phyloP scores from a whole-genome alignment of 2,888 invertebrate species.

The Mimas tiliae region DNA sequence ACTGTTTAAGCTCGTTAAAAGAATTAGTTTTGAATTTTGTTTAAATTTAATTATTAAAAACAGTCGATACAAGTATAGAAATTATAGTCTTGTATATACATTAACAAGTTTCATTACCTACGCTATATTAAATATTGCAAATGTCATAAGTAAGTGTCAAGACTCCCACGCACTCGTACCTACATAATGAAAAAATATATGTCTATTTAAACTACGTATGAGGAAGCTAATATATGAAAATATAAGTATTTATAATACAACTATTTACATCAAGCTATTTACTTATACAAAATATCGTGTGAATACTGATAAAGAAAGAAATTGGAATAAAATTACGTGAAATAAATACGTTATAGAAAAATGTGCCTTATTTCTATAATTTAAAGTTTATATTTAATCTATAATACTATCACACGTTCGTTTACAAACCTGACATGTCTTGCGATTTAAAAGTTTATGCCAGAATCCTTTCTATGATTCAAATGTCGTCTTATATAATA shows the following conservation, averaged over 20 bases:
- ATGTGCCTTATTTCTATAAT: conserved; percentile 42
- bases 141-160: conserved; percentile 67
- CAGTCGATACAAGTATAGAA: conserved; percentile 30
- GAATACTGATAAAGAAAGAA: conserved; percentile 68
- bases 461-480: conserved; percentile 1
- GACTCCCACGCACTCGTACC: conserved; percentile 22
- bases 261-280: conserved; percentile 64
- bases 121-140: conserved; percentile 69
- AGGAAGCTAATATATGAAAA: conserved; percentile 72
- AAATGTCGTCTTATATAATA: no score
- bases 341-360: conserved; percentile 34
- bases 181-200: conserved; percentile 75
- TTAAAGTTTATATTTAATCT: conserved; percentile 43
- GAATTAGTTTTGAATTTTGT: conserved; percentile 34
- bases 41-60: conserved; percentile 37
- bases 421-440: conserved; percentile 28
- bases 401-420: conserved; percentile 65
- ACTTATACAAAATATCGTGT: conserved; percentile 50
- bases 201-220: conserved; percentile 57
- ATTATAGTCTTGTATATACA: conserved; percentile 59
- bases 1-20: conserved; percentile 54
- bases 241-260: conserved; percentile 68
- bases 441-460: conserved; percentile 37
- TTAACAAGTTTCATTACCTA: conserved; percentile 51
- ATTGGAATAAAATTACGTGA: conserved; percentile 54